Percentiles rank a stretch among this genome's conserved stretches.
Evolutionary conservation across 2,888 invertebrate genomes (phyloP).

Genomic region (Volucella inanis): DNA sequence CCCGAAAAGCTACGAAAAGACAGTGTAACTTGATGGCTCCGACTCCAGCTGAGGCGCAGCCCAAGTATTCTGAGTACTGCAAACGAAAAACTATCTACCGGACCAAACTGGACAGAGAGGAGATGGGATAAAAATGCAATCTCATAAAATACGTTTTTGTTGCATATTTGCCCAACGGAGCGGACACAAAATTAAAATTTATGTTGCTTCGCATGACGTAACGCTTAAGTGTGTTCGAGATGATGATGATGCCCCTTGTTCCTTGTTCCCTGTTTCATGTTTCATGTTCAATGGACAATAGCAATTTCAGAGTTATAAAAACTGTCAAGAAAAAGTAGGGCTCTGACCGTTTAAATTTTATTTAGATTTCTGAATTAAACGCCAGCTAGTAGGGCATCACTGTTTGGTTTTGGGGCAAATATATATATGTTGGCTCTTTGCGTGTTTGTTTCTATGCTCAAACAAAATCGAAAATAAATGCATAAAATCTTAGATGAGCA

Average conservation of each 20-base stretch:
- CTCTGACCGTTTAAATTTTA: too few relatives aligned
- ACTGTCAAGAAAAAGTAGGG: not conserved
- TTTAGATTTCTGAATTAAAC: too few relatives aligned
- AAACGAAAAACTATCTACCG: conserved; percentile 6
- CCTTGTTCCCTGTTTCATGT: too few relatives aligned
- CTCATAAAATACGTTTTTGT: conserved; percentile 51
- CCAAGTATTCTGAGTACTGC: not conserved
- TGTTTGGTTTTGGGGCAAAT: too few relatives aligned
- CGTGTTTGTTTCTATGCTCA: too few relatives aligned
- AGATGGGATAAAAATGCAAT: conserved; percentile 62
- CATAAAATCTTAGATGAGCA: too few relatives aligned
- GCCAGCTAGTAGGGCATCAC: too few relatives aligned
- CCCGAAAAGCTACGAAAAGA: conserved; percentile 64
- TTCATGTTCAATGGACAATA: not conserved
- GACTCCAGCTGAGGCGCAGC: conserved; percentile 1
- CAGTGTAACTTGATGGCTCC: conserved; percentile 48
- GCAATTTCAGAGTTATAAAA: conserved; percentile 21
- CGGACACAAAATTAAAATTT: conserved; percentile 65
- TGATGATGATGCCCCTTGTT: conserved; percentile 42
- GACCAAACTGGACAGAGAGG: conserved; percentile 3
- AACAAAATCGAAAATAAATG: too few relatives aligned
- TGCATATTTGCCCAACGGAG: conserved; percentile 67
- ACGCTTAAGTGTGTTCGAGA: conserved; percentile 35
- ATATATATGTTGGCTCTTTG: too few relatives aligned
- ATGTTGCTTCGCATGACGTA: conserved; percentile 41